Base-by-base conservation (phyloP, 2,888 invertebrate species). In the Desoria tigrina region DNA sequence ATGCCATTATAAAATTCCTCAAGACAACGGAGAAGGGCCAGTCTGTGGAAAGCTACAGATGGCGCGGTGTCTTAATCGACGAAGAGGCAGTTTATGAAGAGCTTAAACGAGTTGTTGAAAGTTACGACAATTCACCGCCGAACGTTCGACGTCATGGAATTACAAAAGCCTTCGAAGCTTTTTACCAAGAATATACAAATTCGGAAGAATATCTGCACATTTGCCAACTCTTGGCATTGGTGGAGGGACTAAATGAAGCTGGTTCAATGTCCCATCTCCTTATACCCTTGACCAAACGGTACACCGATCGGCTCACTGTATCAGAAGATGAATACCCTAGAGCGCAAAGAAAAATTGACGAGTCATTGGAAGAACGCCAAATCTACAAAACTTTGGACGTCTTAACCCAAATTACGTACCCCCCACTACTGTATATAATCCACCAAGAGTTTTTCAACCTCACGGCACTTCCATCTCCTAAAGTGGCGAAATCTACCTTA, bases 381-480 rank as follows among this genome's bases (percentile, higher is more conserved):
- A 6, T 58, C 2, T 58, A 45, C 49, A 58, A 58, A 27, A 21
- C 28, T 11, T n/a, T 58, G 9, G 58, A 39, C 24, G 45, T 58
- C 18, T 27, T 58, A 2, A 21, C 42, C 16, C 39, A 58, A 58
- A 27, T 58, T n/a, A 2, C 16, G 2, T 42, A 24, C 45, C 45
- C 42, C 24, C 45, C 58, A 2, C n/a, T 42, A 16, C 45, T 58
- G 4, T 58, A 58, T 28, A 6, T 45, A 16, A 28, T 58, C 6
- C 58, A 58, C 18, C 58, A 58, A 45, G 58, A 58, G 49, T 21
- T 58, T 18, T 58, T 45, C 45, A 58, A 58, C 28, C 27, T 58
- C 6, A 3, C 4, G 18, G 26, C 18, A 2, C 18, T 58, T 6
- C 58, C 58, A 16, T 42, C 58, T 4, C 58, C 58, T 7, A 18